Conservation (phyloP, 2,888 invertebrate species). For the Pogonocherus hispidulus region DNA sequence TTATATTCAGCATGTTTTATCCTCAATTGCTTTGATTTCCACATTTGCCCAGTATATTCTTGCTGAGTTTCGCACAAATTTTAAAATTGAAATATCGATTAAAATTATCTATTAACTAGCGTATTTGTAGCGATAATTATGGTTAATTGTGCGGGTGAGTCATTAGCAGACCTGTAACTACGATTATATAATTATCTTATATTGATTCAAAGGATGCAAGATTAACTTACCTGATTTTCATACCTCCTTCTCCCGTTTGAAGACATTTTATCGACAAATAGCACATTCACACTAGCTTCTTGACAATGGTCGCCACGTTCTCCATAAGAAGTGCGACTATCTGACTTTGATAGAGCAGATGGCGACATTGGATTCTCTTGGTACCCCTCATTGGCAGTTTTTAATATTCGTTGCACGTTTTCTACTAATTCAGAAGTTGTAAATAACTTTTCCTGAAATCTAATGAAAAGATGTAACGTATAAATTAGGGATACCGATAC, state of each 20-base stretch:
- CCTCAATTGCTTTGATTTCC: too few relatives aligned
- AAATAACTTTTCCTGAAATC: constrained; percentile 78
- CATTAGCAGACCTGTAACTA: too few relatives aligned
- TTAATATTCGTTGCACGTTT: constrained; percentile 77
- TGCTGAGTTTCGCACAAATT: too few relatives aligned
- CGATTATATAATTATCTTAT: constrained; percentile 3
- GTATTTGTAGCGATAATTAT: too few relatives aligned
- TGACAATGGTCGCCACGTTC: constrained; percentile 53
- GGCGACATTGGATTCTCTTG: constrained; percentile 43
- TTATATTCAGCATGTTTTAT: too few relatives aligned
- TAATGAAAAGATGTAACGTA: constrained; percentile 49
- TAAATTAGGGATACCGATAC: too few relatives aligned
- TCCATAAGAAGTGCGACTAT: constrained; percentile 57
- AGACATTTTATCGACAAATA: constrained; percentile 78
- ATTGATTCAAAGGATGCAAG: constrained; percentile 3
- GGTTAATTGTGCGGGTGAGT: too few relatives aligned
- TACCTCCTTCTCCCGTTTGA: constrained; percentile 76
- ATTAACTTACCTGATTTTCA: constrained; percentile 78
- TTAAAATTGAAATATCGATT: too few relatives aligned
- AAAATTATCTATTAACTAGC: too few relatives aligned
- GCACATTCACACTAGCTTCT: constrained; percentile 73
- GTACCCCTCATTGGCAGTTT: constrained; percentile 58
- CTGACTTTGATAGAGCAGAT: constrained; percentile 55
- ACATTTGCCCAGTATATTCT: too few relatives aligned
- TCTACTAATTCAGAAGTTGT: constrained; percentile 77